A percentile compares a stretch with the other conserved stretches of the same genome.
phyloP scores from a whole-genome alignment of 2,113 vertebrate species.

The Cinclus mexicanus region DNA sequence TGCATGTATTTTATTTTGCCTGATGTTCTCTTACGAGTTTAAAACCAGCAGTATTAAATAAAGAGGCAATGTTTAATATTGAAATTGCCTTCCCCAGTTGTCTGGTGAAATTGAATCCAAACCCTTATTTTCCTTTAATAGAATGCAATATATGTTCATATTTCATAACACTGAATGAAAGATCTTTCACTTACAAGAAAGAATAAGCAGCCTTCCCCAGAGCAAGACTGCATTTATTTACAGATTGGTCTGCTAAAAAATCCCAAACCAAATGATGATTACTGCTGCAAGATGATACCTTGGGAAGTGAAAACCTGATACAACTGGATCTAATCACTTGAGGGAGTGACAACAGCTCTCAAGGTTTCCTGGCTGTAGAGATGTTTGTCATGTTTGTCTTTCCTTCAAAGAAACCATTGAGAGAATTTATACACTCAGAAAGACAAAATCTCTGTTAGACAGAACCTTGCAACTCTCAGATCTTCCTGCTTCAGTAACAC shows the following conservation, averaged over 20 bases:
- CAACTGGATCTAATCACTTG: not conserved
- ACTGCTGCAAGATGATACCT: not conserved
- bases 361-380: not conserved
- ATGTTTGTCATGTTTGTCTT: not conserved
- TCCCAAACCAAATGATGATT: not conserved
- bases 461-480: not conserved
- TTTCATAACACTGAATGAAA: not conserved
- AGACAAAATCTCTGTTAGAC: not conserved
- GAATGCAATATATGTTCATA: not conserved
- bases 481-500: not conserved
- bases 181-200: not conserved
- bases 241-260: not conserved
- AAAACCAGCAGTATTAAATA: not conserved
- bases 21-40: not conserved
- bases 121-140: not conserved
- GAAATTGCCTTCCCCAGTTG: not conserved
- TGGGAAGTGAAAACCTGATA: not conserved
- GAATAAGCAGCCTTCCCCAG: not conserved
- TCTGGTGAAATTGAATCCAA: not conserved
- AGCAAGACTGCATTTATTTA: not conserved
- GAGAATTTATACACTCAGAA: not conserved
- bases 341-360: not conserved
- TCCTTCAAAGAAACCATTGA: not conserved
- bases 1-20: not conserved
- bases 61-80: not conserved